Base-by-base conservation (phyloP, 2,888 invertebrate genomes). In the Lordiphosa andalusiaca region DNA sequence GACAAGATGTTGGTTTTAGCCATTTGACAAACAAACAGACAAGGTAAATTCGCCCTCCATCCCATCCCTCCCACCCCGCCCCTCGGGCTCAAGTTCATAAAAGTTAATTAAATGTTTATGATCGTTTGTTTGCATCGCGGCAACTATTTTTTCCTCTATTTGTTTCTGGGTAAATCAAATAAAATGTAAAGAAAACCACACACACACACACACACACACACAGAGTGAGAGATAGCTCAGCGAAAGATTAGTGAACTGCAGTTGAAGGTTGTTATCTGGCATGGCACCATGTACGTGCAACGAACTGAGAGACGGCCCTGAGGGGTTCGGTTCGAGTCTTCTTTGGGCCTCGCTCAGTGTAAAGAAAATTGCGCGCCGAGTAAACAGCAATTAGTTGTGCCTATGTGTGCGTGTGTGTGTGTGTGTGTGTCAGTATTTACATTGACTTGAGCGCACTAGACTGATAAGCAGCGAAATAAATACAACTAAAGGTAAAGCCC, bases 21-120 rank as follows among this genome's bases (percentile, higher is more conserved):
- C 68, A 56, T 62, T 62, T 59, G 63, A 44, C 57, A 63, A 76
- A 62, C 47, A 63, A 30, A 63, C 35, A 58, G 46, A 55, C 38
- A 49, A 44, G 30, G 12, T 25, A 48, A 48, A 38, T 10, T 41
- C 30, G 7, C 38, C n/a, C n/a, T n/a, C n/a, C n/a, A n/a, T n/a
- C n/a, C n/a, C n/a, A n/a, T n/a, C n/a, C n/a, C n/a, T n/a, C n/a
- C n/a, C 35, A 36, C 51, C 66, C 62, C 69, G 63, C 63, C 67
- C 58, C 51, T 80, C 59, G 16, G 16, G 16, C 16, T 16, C 64
- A 57, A 68, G 77, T 70, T 81, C 69, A 80, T 73, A 80, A 80
- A 84, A 80, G 78, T 73, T 80, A 84, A 80, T 80, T 84, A 80
- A 80, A 84, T 71, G 71, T 84, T 84, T 84, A 80, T 77, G 78